Conservation (phyloP, 2,797 vertebrate species). For the Buceros bicornis region DNA sequence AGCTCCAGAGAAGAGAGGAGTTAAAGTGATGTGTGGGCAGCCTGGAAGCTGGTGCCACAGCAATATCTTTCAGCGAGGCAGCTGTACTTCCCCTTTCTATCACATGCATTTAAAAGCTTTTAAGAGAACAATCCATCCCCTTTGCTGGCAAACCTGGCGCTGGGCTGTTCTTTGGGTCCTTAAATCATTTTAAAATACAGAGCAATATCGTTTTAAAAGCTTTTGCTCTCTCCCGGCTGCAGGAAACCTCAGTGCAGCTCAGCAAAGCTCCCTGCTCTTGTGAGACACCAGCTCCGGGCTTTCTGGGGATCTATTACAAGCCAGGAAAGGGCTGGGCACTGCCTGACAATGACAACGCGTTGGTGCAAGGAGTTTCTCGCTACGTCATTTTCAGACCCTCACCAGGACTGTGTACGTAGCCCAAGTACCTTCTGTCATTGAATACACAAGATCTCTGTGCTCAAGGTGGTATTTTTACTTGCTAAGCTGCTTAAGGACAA, state of each 20-base stretch:
- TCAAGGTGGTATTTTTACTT: background rate
- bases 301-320: background rate
- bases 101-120: conserved; percentile 74
- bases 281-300: background rate
- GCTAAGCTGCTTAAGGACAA: background rate
- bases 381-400: background rate
- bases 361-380: background rate
- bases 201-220: conserved; percentile 67
- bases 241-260: conserved; percentile 43
- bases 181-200: conserved; percentile 70
- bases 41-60: conserved; percentile 2
- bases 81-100: conserved; percentile 60
- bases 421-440: background rate
- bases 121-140: conserved; percentile 64
- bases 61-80: conserved; percentile 50
- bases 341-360: background rate
- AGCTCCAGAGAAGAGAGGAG: background rate
- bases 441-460: accelerated
- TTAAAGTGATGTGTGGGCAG: conserved; percentile 36
- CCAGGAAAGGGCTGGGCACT: background rate
- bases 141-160: conserved; percentile 19
- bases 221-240: conserved; percentile 1
- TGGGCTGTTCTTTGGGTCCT: conserved; percentile 37
- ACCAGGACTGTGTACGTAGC: accelerated
- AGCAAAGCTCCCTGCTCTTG: background rate